phyloP scores from a whole-genome alignment of 1,140 invertebrate species.

The Augochlora pura region DNA sequence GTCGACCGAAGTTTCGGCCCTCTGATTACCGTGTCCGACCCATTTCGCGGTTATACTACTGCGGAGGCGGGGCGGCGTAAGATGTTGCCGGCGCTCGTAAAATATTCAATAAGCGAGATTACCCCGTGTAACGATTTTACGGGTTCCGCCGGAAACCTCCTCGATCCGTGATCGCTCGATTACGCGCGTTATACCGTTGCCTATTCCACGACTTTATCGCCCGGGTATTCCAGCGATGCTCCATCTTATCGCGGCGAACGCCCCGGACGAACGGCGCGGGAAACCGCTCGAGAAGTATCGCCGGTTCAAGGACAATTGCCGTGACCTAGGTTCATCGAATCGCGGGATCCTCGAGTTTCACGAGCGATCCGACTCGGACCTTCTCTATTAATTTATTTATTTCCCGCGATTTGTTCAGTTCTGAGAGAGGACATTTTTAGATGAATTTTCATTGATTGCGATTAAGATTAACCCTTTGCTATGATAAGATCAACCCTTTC shows the following conservation, averaged over 20 bases:
- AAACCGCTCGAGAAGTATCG: not conserved
- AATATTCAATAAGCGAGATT: constrained; percentile 48
- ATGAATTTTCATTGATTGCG: too few relatives aligned
- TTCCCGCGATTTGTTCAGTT: too few relatives aligned
- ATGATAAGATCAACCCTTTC: too few relatives aligned
- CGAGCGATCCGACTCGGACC: too few relatives aligned
- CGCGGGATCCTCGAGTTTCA: too few relatives aligned
- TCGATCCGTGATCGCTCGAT: constrained; percentile 24
- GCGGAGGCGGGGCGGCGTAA: not conserved
- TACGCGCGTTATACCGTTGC: constrained; percentile 1
- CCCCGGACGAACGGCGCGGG: not conserved
- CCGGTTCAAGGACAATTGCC: too few relatives aligned
- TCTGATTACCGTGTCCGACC: constrained; percentile 32
- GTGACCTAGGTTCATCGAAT: too few relatives aligned
- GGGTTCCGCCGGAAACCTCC: not conserved
- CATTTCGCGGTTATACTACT: constrained; percentile 35
- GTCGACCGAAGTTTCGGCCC: not conserved
- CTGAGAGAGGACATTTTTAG: too few relatives aligned
- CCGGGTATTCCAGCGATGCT: not conserved
- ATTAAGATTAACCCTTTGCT: too few relatives aligned
- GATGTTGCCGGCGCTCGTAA: constrained; percentile 34
- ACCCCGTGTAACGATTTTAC: constrained; percentile 39
- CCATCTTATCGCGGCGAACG: not conserved
- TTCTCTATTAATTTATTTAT: too few relatives aligned
- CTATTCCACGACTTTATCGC: not conserved